Evolutionary conservation across 2,888 invertebrate species (phyloP), one percentile per base, ranked within the genome.

Genomic region (Brachynemurus nebulosus): DNA sequence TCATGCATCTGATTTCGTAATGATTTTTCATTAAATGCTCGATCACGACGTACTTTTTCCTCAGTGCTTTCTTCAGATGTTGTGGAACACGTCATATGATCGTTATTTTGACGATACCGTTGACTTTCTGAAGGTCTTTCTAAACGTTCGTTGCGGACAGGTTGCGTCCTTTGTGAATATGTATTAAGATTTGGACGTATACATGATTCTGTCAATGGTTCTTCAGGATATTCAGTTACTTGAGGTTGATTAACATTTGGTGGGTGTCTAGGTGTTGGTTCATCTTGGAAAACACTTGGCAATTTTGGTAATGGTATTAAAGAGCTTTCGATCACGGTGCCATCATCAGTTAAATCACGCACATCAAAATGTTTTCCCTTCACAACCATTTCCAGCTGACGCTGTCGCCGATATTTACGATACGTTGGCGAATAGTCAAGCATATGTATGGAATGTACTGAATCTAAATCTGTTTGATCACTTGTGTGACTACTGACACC

Each of bases 291-390:
- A 14, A 69, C 70, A 53, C 71, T 72, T 2, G 75, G 75, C 20
- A 76, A 59, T 52, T 76, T 74, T 36, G 79, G 79, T 43, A 81
- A 60, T 1, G 77, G 75, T 45, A 76, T 76, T 4, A 76, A 74
- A 2, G 76, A 66, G 51, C 75, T 73, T 20, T 76, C 76, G 2
- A 77, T 69, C 7, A 76, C 72, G 38, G 72, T 74, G 40, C 76
- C 77, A 56, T 65, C 63, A 53, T 69, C 69, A 34, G 74, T 71
- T 40, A 80, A 64, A 55, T 86, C 85, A 20, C 78, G 66, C 2
- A 86, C 77, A 52, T 86, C 84, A 62, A 86, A 86, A 51, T 73
- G 79, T 55, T 83, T 80, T 0, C 80, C 69, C 33, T 71, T 73
- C 64, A 84, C 76, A 25, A 82, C 74, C 74, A 85, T 78, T 61